Evolutionary conservation across 92 coral and sea anemone genomes (phyloP).

Genomic region (Parazoanthus darwini): DNA sequence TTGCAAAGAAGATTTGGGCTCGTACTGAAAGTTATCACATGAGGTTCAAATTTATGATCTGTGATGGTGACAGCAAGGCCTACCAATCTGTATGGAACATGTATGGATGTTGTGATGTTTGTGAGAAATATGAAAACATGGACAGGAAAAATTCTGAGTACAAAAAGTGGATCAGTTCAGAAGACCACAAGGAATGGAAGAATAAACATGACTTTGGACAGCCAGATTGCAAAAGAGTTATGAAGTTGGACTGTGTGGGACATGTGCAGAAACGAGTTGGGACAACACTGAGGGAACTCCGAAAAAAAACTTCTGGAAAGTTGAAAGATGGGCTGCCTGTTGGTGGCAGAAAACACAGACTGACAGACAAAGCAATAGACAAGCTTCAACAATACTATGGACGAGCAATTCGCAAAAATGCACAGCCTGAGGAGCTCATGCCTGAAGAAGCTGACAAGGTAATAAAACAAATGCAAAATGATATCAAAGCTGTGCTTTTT

Average conservation of each 20-base stretch:
- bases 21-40: conserved; percentile 6
- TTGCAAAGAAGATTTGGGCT: conserved; percentile 46
- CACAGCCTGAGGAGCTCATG: conserved; percentile 26
- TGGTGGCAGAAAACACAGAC: conserved; percentile 25
- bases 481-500: conserved; percentile 39
- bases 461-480: conserved; percentile 36
- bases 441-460: conserved; percentile 29
- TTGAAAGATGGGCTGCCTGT: conserved; percentile 42
- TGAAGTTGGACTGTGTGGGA: conserved; percentile 61
- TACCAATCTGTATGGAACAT: conserved; percentile 44
- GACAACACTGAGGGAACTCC: conserved; percentile 42
- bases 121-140: conserved; percentile 51
- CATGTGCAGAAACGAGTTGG: conserved; percentile 59
- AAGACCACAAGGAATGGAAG: conserved; percentile 42
- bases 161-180: conserved; percentile 41
- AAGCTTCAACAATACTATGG: conserved; percentile 50
- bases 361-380: conserved; percentile 18
- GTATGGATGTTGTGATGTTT: conserved; percentile 50
- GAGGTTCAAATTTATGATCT: conserved; percentile 53
- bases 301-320: conserved; percentile 36
- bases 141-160: conserved; percentile 36
- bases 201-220: conserved; percentile 25
- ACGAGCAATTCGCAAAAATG: conserved; percentile 38
- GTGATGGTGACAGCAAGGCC: conserved; percentile 53
- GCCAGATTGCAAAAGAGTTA: conserved; percentile 42